phyloP scores from a whole-genome alignment of 2,888 invertebrate species.

The Eupithecia insigniata region DNA sequence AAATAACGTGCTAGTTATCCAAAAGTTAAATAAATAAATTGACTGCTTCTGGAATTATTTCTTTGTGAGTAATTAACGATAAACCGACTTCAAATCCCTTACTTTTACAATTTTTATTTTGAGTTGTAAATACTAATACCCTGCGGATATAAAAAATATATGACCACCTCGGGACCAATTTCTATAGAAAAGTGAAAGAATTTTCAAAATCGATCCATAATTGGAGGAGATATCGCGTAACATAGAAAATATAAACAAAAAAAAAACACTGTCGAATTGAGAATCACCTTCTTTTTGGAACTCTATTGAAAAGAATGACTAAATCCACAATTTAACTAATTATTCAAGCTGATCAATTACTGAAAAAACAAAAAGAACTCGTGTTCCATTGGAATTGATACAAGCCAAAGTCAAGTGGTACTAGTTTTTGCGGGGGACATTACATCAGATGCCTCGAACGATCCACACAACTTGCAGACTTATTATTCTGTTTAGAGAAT shows the following conservation, averaged over 20 bases:
- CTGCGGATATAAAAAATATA: no score
- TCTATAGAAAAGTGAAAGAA: no score
- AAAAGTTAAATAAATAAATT: background rate
- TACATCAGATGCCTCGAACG: slow-evolving; percentile 63
- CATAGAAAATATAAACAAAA: no score
- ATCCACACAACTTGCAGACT: slow-evolving; percentile 42
- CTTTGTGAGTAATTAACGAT: background rate
- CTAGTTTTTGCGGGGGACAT: slow-evolving; percentile 67
- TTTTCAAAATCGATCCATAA: no score
- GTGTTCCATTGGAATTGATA: background rate
- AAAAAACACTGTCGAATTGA: no score
- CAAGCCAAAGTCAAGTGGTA: slow-evolving; percentile 60
- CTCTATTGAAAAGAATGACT: no score
- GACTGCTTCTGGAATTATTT: background rate
- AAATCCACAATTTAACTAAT: background rate
- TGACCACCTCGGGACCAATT: no score
- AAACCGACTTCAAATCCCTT: no score
- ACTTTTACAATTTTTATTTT: no score
- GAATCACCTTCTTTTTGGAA: no score
- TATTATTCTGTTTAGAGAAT: slow-evolving; percentile 19
- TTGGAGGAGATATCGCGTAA: no score
- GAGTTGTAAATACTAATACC: no score
- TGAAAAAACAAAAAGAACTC: background rate
- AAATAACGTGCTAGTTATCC: background rate
- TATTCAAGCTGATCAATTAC: background rate